Base-by-base conservation (phyloP, 2,888 invertebrate genomes). In the Antheraea assamensis region DNA sequence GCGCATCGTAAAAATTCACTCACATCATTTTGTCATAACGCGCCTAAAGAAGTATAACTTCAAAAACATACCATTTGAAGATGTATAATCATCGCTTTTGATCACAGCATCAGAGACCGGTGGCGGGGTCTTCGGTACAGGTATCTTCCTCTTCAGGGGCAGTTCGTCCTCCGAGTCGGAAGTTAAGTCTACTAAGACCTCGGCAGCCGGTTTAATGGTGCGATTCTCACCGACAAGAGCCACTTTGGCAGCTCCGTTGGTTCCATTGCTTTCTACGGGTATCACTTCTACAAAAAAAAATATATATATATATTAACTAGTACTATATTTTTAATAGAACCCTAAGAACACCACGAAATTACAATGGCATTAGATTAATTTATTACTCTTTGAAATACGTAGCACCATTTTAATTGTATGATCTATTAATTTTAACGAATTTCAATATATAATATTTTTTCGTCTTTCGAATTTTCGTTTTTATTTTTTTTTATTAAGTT, bases 141-240 rank as follows among this genome's bases (percentile, higher is more conserved):
- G 88, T 74, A 87, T 92, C 85, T 96, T 96, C 81, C 96, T 92
- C 87, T 96, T 96, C 77, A 96, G 94, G 21, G 96, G 96, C 84
- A 96, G 90, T 81, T 97, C 96, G 82, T 97, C 96, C 76, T 97
- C 97, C 0, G 97, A 97, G 89, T 97, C 97, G 1, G 97, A 97
- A 0, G 97, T 97, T 77, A 97, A 92, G 89, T 97, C 97, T 30
- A 97, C 97, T 3, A 96, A 89, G 1, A 90, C 87, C 61, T 92
- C 92, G 0, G 88, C 77, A 0, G 72, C 80, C 0, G 88, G 81
- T 73, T 95, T 93, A 10, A 95, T 91, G 55, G 90, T 87, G 70
- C 91, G 88, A 10, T 84, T 85, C 75, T 93, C 92, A 24, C 93
- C 92, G 2, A 92, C 90, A 0, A 92, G 91, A 2, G 91, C 90